Evolutionary conservation across 2,797 vertebrate genomes (phyloP).

Genomic region (Alosa sapidissima): DNA sequence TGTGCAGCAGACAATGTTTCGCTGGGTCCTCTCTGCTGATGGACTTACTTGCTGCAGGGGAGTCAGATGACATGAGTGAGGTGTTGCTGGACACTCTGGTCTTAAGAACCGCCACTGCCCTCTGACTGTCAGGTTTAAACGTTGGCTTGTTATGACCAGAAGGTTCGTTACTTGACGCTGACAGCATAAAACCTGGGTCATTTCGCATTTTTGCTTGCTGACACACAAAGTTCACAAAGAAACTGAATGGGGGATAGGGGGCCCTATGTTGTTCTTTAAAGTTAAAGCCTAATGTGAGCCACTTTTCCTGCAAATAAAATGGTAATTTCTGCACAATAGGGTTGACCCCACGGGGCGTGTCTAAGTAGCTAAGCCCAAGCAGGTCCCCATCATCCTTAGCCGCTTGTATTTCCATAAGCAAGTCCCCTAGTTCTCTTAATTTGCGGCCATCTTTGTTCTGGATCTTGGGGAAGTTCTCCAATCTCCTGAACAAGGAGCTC

Average conservation of each 20-base stretch:
- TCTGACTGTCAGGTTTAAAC: not conserved
- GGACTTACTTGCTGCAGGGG: not conserved
- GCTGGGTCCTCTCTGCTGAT: not conserved
- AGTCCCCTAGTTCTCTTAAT: no score
- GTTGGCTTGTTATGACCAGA: not conserved
- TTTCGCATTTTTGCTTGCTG: not conserved
- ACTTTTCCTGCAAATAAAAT: not conserved
- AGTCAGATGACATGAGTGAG: not conserved
- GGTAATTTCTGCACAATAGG: constrained; percentile 16
- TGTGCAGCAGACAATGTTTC: constrained; percentile 28
- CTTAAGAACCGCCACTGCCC: not conserved
- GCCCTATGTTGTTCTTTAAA: not conserved
- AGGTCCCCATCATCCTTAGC: no score
- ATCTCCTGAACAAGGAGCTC: not conserved
- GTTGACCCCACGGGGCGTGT: not conserved
- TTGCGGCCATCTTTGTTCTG: not conserved
- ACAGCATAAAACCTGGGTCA: not conserved
- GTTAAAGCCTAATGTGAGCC: not conserved
- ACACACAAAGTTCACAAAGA: not conserved
- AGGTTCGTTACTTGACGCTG: not conserved
- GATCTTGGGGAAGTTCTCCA: constrained; percentile 3
- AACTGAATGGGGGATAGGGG: not conserved
- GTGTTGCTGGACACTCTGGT: not conserved
- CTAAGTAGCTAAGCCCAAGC: no score
- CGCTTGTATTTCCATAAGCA: no score